These are phyloP conservation scores for Conchocele bisecta DNA, from an alignment of 2,888 invertebrate species.

Conservation along the genomic window DNA sequence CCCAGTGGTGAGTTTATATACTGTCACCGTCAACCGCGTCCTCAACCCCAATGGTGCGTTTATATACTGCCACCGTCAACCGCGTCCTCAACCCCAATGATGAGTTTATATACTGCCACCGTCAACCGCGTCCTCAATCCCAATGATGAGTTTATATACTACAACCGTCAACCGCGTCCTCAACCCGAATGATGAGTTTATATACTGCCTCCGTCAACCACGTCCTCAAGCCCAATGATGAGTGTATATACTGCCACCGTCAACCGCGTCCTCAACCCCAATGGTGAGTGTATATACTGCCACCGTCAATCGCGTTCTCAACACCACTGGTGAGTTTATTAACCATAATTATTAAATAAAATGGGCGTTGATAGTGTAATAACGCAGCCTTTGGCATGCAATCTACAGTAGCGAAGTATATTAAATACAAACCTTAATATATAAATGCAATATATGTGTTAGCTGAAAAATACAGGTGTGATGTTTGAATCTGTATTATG, in stretches of 20 bases:
- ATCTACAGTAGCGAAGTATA: too few relatives aligned
- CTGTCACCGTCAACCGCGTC: conserved; percentile 55
- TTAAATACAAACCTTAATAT: too few relatives aligned
- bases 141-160: conserved; percentile 21
- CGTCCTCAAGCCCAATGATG: not conserved
- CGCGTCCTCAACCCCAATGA: conserved; percentile 26
- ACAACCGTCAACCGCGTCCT: not conserved
- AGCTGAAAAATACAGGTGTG: too few relatives aligned
- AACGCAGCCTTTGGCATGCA: not conserved
- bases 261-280: not conserved
- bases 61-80: conserved; percentile 54
- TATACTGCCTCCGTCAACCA: not conserved
- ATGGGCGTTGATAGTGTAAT: too few relatives aligned
- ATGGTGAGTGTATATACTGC: not conserved
- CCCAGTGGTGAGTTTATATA: conserved; percentile 24
- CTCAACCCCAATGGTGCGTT: conserved; percentile 28
- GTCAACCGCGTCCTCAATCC: conserved; percentile 19
- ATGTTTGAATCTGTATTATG: too few relatives aligned
- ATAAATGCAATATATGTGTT: too few relatives aligned
- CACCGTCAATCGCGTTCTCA: not conserved
- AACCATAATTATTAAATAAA: not conserved
- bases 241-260: too few relatives aligned
- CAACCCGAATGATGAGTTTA: too few relatives aligned
- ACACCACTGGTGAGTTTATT: too few relatives aligned
- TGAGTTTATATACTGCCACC: conserved; percentile 54